These are phyloP conservation scores for Micrasema longulum DNA, from an alignment of 1,140 invertebrate species.

Conservation along the genomic window DNA sequence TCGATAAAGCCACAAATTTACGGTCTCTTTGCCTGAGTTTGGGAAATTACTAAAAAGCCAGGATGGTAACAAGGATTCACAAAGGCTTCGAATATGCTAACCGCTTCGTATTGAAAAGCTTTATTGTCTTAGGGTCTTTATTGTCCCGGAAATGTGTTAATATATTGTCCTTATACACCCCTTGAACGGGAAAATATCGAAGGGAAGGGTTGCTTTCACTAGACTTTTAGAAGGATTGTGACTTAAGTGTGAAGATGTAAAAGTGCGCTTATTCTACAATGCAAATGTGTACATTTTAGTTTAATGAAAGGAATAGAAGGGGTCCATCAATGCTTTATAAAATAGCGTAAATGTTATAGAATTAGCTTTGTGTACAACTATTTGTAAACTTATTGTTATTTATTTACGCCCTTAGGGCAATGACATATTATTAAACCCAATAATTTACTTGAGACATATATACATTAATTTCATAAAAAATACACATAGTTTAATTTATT, in stretches of 20 bases:
- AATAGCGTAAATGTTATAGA: too few relatives aligned
- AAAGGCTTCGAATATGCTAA: conserved; percentile 32
- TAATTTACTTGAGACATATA: too few relatives aligned
- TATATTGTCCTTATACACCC: conserved; percentile 29
- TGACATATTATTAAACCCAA: too few relatives aligned
- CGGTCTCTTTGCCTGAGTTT: conserved; percentile 2
- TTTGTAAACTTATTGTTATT: too few relatives aligned
- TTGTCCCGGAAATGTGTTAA: conserved; percentile 46
- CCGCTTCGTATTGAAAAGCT: conserved; percentile 33
- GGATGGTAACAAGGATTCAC: conserved; percentile 5
- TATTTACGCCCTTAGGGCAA: too few relatives aligned
- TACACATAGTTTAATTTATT: too few relatives aligned
- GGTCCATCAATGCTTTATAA: too few relatives aligned
- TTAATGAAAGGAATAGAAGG: too few relatives aligned
- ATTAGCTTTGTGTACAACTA: too few relatives aligned
- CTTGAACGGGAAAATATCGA: not conserved
- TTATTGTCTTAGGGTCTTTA: conserved; percentile 47
- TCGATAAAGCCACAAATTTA: conserved; percentile 45
- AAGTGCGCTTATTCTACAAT: too few relatives aligned
- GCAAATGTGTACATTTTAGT: too few relatives aligned
- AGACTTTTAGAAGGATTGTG: conserved; percentile 2
- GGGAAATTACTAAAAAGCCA: conserved; percentile 16
- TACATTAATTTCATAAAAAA: too few relatives aligned
- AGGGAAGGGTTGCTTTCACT: conserved; percentile 2
- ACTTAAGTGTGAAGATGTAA: conserved; percentile 10